Conservation (phyloP, 1,140 invertebrate genomes). For the Conopomorpha cramerella region DNA sequence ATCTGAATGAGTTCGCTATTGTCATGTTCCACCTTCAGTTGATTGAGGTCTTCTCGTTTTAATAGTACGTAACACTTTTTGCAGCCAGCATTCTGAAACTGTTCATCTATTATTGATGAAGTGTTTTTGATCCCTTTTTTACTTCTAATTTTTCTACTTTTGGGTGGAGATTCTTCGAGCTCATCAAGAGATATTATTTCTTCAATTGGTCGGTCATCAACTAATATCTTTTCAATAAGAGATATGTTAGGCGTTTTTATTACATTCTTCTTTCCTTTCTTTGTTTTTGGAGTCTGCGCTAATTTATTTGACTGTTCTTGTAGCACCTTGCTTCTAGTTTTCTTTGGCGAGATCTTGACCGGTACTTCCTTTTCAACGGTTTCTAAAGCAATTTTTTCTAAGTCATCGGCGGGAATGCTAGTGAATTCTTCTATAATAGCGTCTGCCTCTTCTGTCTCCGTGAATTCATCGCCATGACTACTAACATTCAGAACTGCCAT, state of each 20-base stretch:
- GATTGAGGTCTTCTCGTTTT: slow-evolving; percentile 20
- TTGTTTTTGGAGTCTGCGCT: slow-evolving; percentile 13
- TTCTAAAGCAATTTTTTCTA: slow-evolving; percentile 40
- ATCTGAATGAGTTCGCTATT: slow-evolving; percentile 1
- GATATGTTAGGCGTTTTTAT: slow-evolving; percentile 43
- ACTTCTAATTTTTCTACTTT: slow-evolving; percentile 17
- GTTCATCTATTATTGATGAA: too few relatives aligned
- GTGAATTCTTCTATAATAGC: slow-evolving; percentile 35
- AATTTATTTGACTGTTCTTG: slow-evolving; percentile 12
- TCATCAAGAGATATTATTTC: slow-evolving; percentile 45
- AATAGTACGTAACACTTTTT: slow-evolving; percentile 36
- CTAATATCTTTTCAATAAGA: slow-evolving; percentile 44
- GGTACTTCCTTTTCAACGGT: slow-evolving; percentile 11
- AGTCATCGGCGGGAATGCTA: slow-evolving; percentile 39
- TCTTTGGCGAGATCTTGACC: slow-evolving; percentile 13
- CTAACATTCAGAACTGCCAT: slow-evolving; percentile 40
- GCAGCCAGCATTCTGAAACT: slow-evolving; percentile 23
- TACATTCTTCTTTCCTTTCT: slow-evolving; percentile 15
- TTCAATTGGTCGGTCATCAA: slow-evolving; percentile 39
- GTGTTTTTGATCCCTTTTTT: slow-evolving; percentile 11
- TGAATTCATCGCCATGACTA: slow-evolving; percentile 12
- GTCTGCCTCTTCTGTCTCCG: slow-evolving; percentile 16
- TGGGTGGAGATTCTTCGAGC: slow-evolving; percentile 20
- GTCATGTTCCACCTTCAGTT: slow-evolving; percentile 3
- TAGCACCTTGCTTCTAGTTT: slow-evolving; percentile 12